These are phyloP conservation scores for Calameuta idolon DNA, from an alignment of 2,888 invertebrate species.

Conservation along the genomic window DNA sequence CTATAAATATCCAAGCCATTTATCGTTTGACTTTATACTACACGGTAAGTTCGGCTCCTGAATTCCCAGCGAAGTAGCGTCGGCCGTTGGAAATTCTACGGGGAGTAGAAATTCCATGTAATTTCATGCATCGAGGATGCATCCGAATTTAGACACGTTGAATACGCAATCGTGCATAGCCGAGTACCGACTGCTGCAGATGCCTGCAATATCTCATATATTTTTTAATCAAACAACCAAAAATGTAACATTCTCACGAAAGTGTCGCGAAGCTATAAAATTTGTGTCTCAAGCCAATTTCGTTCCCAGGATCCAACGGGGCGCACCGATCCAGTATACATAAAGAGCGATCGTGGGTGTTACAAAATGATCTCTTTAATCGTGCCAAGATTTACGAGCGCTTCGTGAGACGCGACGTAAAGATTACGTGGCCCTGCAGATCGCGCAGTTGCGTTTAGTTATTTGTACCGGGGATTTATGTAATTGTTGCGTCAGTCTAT, in stretches of 20 bases:
- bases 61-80: not conserved
- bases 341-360: slow-evolving; percentile 38
- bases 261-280: not conserved
- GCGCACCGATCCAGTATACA: too few species aligned
- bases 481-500: slow-evolving; percentile 29
- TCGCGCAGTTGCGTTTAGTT: slow-evolving; percentile 24
- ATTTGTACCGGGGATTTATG: slow-evolving; percentile 32
- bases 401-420: slow-evolving; percentile 40
- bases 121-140: not conserved
- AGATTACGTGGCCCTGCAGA: slow-evolving; percentile 37
- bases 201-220: not conserved
- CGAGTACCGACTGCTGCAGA: not conserved
- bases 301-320: not conserved
- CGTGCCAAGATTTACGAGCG: slow-evolving; percentile 44
- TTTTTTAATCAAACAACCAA: not conserved
- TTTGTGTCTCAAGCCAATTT: not conserved
- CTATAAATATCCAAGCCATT: slow-evolving; percentile 36
- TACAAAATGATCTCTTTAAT: slow-evolving; percentile 52
- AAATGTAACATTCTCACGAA: not conserved
- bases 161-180: not conserved
- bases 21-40: slow-evolving; percentile 20
- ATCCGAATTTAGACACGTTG: not conserved
- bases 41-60: not conserved
- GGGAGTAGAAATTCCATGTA: not conserved
- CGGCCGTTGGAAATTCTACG: not conserved